Conservation (phyloP, 2,888 invertebrate species). For the Alloscopus bannaensis region DNA sequence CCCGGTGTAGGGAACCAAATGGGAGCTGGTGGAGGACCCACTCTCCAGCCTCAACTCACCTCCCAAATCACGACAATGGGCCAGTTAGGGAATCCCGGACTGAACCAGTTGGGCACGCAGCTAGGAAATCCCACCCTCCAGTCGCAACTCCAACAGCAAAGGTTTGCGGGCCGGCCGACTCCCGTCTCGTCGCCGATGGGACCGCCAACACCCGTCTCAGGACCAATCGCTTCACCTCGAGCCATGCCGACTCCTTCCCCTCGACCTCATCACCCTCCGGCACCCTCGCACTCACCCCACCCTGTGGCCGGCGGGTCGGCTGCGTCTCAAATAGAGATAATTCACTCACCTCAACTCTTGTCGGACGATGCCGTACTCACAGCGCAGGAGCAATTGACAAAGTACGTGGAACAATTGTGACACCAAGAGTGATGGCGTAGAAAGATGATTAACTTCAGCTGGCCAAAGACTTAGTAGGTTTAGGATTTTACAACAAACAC, state of each 20-base stretch:
- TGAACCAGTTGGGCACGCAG: slow-evolving; percentile 68
- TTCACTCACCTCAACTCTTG: slow-evolving; percentile 77
- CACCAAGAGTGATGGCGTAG: slow-evolving; percentile 69
- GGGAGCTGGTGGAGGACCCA: slow-evolving; percentile 66
- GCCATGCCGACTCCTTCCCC: slow-evolving; percentile 73
- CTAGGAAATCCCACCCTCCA: slow-evolving; percentile 71
- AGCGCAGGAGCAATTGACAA: slow-evolving; percentile 95
- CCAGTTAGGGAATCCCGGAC: slow-evolving; percentile 70
- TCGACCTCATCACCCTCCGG: slow-evolving; percentile 71
- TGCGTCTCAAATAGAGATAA: slow-evolving; percentile 72
- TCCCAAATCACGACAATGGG: slow-evolving; percentile 72
- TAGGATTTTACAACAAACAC: slow-evolving; percentile 63
- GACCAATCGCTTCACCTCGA: slow-evolving; percentile 73
- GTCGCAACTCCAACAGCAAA: slow-evolving; percentile 71
- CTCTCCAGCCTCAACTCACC: slow-evolving; percentile 69
- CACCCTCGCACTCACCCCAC: slow-evolving; percentile 72
- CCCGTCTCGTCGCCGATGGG: slow-evolving; percentile 73
- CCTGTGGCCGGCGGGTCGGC: slow-evolving; percentile 72
- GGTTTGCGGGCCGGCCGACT: slow-evolving; percentile 71
- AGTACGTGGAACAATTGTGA: slow-evolving; percentile 95
- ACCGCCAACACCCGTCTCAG: slow-evolving; percentile 73
- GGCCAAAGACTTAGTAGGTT: slow-evolving; percentile 67
- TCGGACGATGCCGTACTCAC: slow-evolving; percentile 87
- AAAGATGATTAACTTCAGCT: slow-evolving; percentile 53
- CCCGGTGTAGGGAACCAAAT: slow-evolving; percentile 71